Percentiles rank a stretch among this genome's conserved stretches.
Conservation (phyloP, 2,113 vertebrate species). For the Trichomycterus rosablanca region DNA sequence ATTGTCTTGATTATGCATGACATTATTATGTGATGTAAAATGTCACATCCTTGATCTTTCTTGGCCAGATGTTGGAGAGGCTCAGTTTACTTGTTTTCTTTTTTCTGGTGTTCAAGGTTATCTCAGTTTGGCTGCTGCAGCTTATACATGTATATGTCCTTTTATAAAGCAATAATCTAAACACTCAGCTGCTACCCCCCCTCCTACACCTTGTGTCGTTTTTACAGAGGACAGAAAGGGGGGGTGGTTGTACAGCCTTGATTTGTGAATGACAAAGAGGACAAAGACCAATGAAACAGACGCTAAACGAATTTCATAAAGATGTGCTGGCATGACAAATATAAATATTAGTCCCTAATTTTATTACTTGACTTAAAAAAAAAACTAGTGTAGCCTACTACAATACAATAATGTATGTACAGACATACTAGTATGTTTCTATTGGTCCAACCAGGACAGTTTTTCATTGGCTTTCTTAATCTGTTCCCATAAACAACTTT, state of each 20-base stretch:
- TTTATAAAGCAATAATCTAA: constrained; percentile 48
- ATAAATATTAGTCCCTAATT: too few relatives aligned
- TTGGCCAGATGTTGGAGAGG: constrained; percentile 8
- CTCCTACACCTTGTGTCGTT: constrained; percentile 34
- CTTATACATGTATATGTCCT: constrained; percentile 46
- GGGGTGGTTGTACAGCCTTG: constrained; percentile 52
- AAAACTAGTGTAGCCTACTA: too few relatives aligned
- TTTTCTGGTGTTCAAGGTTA: constrained; percentile 14
- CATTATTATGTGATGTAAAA: not conserved
- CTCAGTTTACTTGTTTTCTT: not conserved
- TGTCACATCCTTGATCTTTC: not conserved
- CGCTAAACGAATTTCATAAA: too few relatives aligned
- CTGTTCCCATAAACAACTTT: too few relatives aligned
- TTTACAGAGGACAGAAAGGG: constrained; percentile 51
- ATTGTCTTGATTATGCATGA: not conserved
- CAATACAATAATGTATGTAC: too few relatives aligned
- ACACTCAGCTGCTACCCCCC: constrained; percentile 55
- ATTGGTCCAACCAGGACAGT: too few relatives aligned
- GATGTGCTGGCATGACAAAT: too few relatives aligned
- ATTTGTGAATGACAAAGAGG: constrained; percentile 69
- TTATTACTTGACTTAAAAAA: too few relatives aligned
- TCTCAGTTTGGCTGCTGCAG: constrained; percentile 30
- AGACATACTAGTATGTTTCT: too few relatives aligned
- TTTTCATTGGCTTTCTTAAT: too few relatives aligned
- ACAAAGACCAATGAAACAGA: constrained; percentile 37